Conservation (phyloP, 1,140 invertebrate genomes). For the Lamellibrachia luymesi region DNA sequence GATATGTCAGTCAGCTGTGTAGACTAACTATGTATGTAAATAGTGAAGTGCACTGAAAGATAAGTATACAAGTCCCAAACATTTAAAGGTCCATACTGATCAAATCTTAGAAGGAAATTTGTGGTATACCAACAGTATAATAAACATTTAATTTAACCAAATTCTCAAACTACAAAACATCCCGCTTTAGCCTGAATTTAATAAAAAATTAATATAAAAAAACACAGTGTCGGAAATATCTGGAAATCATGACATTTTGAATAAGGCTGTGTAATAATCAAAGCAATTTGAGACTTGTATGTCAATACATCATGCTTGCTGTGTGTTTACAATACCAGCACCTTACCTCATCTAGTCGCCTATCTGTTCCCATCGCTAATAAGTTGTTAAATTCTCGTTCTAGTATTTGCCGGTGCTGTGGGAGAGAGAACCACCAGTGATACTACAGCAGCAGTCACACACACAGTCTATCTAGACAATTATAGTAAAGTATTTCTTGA, state of each 20-base stretch:
- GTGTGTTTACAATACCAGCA: background rate
- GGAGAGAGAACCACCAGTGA: background rate
- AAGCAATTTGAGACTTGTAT: background rate
- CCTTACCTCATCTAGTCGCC: constrained; percentile 58
- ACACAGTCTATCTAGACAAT: background rate
- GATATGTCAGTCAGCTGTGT: background rate
- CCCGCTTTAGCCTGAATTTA: background rate
- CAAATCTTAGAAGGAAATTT: background rate
- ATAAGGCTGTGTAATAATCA: background rate
- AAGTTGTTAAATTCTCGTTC: constrained; percentile 85
- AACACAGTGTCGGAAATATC: background rate
- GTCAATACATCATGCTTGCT: background rate
- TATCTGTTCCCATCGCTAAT: constrained; percentile 80
- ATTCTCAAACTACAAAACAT: background rate
- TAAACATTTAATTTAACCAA: background rate
- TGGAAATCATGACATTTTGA: too few species aligned
- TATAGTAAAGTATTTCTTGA: background rate
- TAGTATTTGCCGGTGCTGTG: constrained; percentile 63
- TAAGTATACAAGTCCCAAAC: background rate
- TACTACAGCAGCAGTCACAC: background rate
- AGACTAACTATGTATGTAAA: background rate
- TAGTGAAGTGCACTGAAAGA: background rate
- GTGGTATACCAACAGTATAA: background rate
- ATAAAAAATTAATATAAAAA: background rate
- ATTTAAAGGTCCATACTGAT: background rate